Conservation (phyloP, 2,797 vertebrate species). For the Takifugu ocellatus region DNA sequence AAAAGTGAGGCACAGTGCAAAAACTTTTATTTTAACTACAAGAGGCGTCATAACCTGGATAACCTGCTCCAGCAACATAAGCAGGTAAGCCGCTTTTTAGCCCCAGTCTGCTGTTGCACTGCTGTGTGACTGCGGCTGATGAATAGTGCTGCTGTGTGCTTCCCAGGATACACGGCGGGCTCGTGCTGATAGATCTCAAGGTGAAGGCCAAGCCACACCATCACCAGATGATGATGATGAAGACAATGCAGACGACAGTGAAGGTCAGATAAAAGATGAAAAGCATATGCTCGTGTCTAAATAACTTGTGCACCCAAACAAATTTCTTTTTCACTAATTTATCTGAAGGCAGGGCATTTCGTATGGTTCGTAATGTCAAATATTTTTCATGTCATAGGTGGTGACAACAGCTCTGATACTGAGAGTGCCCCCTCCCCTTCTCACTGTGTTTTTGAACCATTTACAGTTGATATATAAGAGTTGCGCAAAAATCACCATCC, state of each 20-base stretch:
- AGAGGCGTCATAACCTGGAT: conserved; percentile 95
- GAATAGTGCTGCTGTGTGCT: conserved; percentile 18
- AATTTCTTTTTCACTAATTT: conserved; percentile 18
- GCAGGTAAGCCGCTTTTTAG: conserved; percentile 63
- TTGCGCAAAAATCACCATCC: neutral
- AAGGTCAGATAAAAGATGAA: conserved; percentile 80
- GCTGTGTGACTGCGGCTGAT: neutral
- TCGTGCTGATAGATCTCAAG: conserved; percentile 89
- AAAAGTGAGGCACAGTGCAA: conserved; percentile 99
- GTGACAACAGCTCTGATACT: conserved; percentile 97
- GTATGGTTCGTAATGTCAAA: neutral
- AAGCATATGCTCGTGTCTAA: conserved; percentile 10
- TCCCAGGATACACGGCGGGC: conserved; percentile 85
- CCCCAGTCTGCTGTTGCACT: conserved; percentile 29
- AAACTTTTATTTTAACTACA: conserved; percentile 99
- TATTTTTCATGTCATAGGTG: conserved; percentile 72
- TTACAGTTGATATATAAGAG: too few species aligned
- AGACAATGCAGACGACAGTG: conserved; percentile 95
- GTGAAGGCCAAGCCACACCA: conserved; percentile 88
- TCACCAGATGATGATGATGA: conserved; percentile 95
- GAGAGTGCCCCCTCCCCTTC: conserved; percentile 97
- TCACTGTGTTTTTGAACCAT: conserved; percentile 48
- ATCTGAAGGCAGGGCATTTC: conserved; percentile 4
- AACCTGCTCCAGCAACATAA: conserved; percentile 97
- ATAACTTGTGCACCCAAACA: neutral